Evolutionary conservation across 2,797 vertebrate species (phyloP), one percentile per base, ranked within the genome.

Genomic region (Ctenopoma kingsleyae): DNA sequence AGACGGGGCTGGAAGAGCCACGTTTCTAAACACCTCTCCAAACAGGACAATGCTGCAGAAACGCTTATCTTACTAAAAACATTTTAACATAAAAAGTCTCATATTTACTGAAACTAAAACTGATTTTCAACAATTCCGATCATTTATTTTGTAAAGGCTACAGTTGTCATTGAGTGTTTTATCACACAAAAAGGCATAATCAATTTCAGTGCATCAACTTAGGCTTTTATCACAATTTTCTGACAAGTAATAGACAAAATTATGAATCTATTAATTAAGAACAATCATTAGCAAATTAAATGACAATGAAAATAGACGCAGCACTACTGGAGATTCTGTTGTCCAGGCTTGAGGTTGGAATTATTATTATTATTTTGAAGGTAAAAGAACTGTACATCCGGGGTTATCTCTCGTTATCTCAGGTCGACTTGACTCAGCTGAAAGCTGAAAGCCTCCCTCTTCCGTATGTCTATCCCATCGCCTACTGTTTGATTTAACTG

Each of bases 291-390:
- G 6, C 40, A 35, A 20, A 35, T 55, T n/a, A 2, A 27, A 1
- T 36, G 19, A 6, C 47, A 3, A 12, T 17, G 22, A 22, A 16
- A 44, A 50, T 32, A 38, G 19, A 8, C 22, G 22, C 20, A 38
- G 10, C 38, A 30, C 13, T 4, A 9, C 16, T 1, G 6, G 16
- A 41, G 0, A 32, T 8, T 30, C 1, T 13, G 3, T 16, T 49
- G 23, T 60, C 16, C 10, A 25, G 43, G 2, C 5, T 7, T 30
- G 27, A 30, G 12, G 3, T 36, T 10, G 11, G 35, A 10, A 12
- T 10, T 12, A 3, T 17, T 3, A 0, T 61, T 84, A 30, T 85
- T 87, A 85, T 1, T 85, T 61, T 84, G 78, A 85, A 89, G 61
- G 47, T 0, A 1, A 3, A 0, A 0, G 11, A 6, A 2, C 1